A percentile compares a stretch with the other conserved stretches of the same genome.
phyloP scores from a whole-genome alignment of 2,888 invertebrate genomes.

The Drosophila atripex region DNA sequence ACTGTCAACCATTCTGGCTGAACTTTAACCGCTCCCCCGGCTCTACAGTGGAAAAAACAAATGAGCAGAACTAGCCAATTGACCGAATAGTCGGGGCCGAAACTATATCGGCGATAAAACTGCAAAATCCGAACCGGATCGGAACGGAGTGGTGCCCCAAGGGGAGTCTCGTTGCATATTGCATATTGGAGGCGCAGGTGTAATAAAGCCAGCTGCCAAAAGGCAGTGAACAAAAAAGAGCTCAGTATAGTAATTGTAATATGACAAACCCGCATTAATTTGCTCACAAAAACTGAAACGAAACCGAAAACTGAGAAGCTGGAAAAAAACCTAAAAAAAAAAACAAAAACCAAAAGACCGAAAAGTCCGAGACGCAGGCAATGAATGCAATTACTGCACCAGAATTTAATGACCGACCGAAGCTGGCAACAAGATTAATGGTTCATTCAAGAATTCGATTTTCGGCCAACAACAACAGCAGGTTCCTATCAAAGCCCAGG shows the following conservation, averaged over 20 bases:
- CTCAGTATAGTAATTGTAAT: constrained; percentile 66
- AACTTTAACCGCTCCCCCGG: constrained; percentile 43
- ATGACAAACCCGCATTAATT: constrained; percentile 74
- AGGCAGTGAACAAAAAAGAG: constrained; percentile 26
- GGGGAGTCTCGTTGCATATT: constrained; percentile 38
- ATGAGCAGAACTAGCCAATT: constrained; percentile 62
- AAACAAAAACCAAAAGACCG: constrained; percentile 22
- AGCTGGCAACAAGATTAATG: constrained; percentile 78
- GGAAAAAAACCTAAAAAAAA: constrained; percentile 17
- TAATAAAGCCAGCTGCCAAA: constrained; percentile 69
- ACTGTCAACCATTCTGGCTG: constrained; percentile 52
- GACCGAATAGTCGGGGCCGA: constrained; percentile 16
- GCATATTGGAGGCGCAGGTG: constrained; percentile 60
- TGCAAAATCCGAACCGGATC: constrained; percentile 17
- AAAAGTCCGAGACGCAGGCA: constrained; percentile 27
- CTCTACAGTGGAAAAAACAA: constrained; percentile 44
- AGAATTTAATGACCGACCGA: constrained; percentile 70
- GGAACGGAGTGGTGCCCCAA: constrained; percentile 29
- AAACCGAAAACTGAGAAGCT: constrained; percentile 26
- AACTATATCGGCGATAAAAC: constrained; percentile 18
- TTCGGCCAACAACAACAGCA: constrained; percentile 59
- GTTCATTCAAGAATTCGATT: constrained; percentile 80
- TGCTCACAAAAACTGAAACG: constrained; percentile 38
- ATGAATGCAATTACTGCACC: constrained; percentile 72
- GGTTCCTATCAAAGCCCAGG: constrained; percentile 64